Evolutionary conservation across 2,888 invertebrate genomes (phyloP), one percentile per base, ranked within the genome.

Genomic region (Drosophila mulleri): DNA sequence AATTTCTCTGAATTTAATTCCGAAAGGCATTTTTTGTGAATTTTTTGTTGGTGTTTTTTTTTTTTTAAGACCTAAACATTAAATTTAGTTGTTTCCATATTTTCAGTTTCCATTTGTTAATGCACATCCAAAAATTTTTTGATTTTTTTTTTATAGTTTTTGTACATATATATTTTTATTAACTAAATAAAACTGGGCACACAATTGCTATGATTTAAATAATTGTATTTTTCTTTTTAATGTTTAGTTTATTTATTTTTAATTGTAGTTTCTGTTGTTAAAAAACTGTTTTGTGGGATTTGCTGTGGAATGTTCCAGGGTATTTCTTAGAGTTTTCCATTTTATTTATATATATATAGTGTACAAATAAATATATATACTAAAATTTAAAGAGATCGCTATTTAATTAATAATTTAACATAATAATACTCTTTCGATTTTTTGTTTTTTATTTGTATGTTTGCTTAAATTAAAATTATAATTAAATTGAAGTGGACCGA

Each of bases 1-100:
- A 79, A 60, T 75, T 80, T 84, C 83, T 90, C 90, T 91, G 91
- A 91, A 91, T 91, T 91, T 89, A 81, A 91, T 91, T 91, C 91
- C 91, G 89, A 91, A 91, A 91, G 91, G 91, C 91, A 91, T 85
- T 91, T 91, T 91, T 90, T 86, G 89, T 89, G 84, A 87, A 73
- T 88, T 80, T 78, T 72, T 20, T 48, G 26, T 26, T 26, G 6
- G n/a, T n/a, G n/a, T n/a, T 29, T 54, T 29, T 4, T 48, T 9
- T 20, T 23, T 72, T 64, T 73, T 62, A 72, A 73, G 83, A 78
- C 82, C 91, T 91, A 91, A 91, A 91, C 78, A 75, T 91, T 90
- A 90, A 90, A 86, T 90, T 90, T 87, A 70, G 78, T 86, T 83
- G 82, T 53, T 75, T 88, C 72, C 70, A 74, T 75, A 67, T 56